A percentile compares a stretch with the other conserved stretches of the same genome.
These are phyloP conservation scores for Glaucomys volans DNA, from an alignment of 2,113 vertebrate genomes.

Conservation along the genomic window DNA sequence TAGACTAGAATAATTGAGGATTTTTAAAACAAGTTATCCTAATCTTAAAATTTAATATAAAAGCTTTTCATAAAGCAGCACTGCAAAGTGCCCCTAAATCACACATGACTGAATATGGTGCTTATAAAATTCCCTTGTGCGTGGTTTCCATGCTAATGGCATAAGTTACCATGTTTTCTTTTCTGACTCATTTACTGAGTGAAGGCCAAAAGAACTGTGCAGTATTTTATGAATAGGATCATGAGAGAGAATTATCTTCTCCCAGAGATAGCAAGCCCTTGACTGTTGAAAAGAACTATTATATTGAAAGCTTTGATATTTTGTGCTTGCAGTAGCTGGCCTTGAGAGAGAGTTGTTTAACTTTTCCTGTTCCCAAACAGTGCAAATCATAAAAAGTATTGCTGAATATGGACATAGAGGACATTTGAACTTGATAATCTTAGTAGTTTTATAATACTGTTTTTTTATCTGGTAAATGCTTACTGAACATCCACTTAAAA, in stretches of 20 bases:
- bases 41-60: constrained; percentile 40
- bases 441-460: constrained; percentile 70
- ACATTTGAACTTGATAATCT: constrained; percentile 75
- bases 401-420: constrained; percentile 66
- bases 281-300: constrained; percentile 78
- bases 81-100: not conserved
- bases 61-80: constrained; percentile 22
- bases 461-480: constrained; percentile 68
- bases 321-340: constrained; percentile 71
- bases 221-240: constrained; percentile 78
- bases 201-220: constrained; percentile 72
- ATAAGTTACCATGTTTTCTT: constrained; percentile 74
- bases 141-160: constrained; percentile 65
- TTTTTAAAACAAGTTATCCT: not conserved
- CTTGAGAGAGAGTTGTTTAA: constrained; percentile 78
- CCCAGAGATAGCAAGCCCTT: constrained; percentile 75
- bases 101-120: not conserved
- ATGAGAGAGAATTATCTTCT: constrained; percentile 79
- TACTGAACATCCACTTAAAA: constrained; percentile 52
- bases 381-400: constrained; percentile 77
- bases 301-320: constrained; percentile 81
- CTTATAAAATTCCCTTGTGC: constrained; percentile 53
- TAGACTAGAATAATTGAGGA: not conserved
- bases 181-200: constrained; percentile 75
- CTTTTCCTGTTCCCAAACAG: constrained; percentile 63